phyloP scores from a whole-genome alignment of 2,797 vertebrate genomes.

The Sebastes diploproa region DNA sequence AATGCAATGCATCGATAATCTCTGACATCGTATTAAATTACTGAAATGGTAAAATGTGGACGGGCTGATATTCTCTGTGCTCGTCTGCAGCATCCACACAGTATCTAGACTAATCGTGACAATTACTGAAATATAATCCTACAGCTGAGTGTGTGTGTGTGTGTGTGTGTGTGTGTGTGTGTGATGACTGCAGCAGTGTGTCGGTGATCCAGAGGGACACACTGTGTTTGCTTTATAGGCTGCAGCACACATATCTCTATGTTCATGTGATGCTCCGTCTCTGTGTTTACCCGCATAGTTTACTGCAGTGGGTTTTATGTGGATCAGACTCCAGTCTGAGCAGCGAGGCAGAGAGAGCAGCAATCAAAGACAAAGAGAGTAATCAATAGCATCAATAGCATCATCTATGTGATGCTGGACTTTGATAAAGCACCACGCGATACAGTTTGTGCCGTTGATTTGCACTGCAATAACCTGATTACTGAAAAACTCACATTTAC shows the following conservation, averaged over 20 bases:
- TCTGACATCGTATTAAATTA: background rate
- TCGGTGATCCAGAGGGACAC: background rate
- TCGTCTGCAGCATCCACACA: background rate
- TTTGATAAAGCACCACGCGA: background rate
- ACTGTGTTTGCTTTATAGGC: background rate
- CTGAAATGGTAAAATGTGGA: background rate
- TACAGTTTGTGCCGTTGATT: background rate
- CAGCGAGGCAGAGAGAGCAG: background rate
- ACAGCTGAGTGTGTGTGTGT: background rate
- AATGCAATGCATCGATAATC: background rate
- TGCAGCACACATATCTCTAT: conserved; percentile 10
- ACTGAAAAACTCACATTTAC: background rate
- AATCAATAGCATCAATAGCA: conserved; percentile 2
- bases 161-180: background rate
- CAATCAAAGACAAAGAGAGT: background rate
- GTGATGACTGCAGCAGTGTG: conserved; percentile 1
- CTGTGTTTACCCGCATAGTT: background rate
- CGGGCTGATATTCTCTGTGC: background rate
- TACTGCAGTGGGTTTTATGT: background rate
- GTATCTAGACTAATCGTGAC: conserved; percentile 7
- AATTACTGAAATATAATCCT: conserved; percentile 17
- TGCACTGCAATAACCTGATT: background rate
- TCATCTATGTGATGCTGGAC: background rate
- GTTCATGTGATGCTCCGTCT: background rate
- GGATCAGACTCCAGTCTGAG: background rate